These are phyloP conservation scores for Stegastes partitus DNA, from an alignment of 2,113 vertebrate genomes.

Conservation along the genomic window DNA sequence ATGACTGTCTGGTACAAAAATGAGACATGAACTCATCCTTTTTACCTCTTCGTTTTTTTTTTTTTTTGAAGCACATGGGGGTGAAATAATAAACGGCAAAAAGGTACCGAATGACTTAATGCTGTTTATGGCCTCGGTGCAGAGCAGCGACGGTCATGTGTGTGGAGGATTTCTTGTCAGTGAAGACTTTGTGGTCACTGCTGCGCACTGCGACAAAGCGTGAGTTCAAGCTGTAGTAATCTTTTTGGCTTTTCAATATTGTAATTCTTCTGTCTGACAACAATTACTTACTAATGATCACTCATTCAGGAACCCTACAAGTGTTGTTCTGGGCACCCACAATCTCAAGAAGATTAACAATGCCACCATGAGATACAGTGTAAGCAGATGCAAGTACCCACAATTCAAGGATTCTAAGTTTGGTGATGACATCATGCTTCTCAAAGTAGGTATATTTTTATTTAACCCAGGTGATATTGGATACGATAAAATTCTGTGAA, in stretches of 20 bases:
- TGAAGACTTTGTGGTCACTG: constrained; percentile 79
- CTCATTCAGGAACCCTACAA: constrained; percentile 12
- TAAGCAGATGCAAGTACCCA: constrained; percentile 32
- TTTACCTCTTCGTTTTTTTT: no score
- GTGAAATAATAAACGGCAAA: constrained; percentile 80
- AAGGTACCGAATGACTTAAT: constrained; percentile 56
- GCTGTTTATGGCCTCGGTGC: constrained; percentile 81
- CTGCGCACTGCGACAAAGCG: constrained; percentile 58
- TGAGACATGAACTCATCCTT: no score
- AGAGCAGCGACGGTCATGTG: not conserved
- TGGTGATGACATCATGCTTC: constrained; percentile 81
- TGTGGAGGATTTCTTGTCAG: constrained; percentile 82
- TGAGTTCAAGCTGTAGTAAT: constrained; percentile 11
- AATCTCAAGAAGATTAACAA: constrained; percentile 52
- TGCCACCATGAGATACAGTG: constrained; percentile 38
- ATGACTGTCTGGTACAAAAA: no score
- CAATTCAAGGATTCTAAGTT: fast-evolving
- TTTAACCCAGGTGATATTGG: no score
- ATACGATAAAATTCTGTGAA: no score
- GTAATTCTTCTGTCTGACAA: not conserved
- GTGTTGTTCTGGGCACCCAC: constrained; percentile 76
- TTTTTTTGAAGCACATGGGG: not conserved
- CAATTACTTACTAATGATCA: not conserved
- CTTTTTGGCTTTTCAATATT: no score
- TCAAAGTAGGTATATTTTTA: constrained; percentile 71